A percentile compares a stretch with the other conserved stretches of the same genome.
Conservation (phyloP, 2,113 vertebrate genomes). For the Dasyurus viverrinus region DNA sequence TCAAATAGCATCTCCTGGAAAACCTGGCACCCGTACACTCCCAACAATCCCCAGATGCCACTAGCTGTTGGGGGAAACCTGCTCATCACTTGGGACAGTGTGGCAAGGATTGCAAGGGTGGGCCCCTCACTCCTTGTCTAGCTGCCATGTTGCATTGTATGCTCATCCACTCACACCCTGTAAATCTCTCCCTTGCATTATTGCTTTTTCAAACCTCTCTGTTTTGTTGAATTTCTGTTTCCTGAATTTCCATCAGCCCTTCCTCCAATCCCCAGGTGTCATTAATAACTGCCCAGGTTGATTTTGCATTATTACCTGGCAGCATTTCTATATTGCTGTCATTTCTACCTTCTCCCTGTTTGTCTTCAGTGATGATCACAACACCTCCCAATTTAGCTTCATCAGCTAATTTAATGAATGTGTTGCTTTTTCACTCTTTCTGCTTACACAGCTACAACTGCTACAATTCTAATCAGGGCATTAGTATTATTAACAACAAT, state of each 20-base stretch:
- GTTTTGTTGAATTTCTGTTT: slow-evolving; percentile 48
- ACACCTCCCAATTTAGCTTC: not conserved
- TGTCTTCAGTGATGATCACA: not conserved
- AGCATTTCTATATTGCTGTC: slow-evolving; percentile 1
- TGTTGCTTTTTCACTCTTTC: not conserved
- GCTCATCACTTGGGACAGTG: fast-evolving
- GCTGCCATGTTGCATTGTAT: slow-evolving; percentile 28
- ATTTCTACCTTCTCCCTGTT: not conserved
- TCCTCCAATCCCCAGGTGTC: slow-evolving; percentile 35
- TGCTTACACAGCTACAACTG: not conserved
- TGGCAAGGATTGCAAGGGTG: not conserved
- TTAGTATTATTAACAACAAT: not conserved
- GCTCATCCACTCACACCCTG: slow-evolving; percentile 37
- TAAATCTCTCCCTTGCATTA: slow-evolving; percentile 44
- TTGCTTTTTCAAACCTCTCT: slow-evolving; percentile 22
- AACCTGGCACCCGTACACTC: not conserved
- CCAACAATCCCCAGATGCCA: not conserved
- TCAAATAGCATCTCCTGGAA: not conserved
- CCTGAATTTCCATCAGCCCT: slow-evolving; percentile 30
- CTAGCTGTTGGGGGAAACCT: fast-evolving
- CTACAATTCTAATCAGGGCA: not conserved
- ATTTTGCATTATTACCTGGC: not conserved
- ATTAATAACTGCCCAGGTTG: slow-evolving; percentile 43
- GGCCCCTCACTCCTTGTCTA: not conserved
- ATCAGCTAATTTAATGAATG: not conserved